Evolutionary conservation across 2,888 invertebrate species (phyloP).

Genomic region (Machimus atricapillus): DNA sequence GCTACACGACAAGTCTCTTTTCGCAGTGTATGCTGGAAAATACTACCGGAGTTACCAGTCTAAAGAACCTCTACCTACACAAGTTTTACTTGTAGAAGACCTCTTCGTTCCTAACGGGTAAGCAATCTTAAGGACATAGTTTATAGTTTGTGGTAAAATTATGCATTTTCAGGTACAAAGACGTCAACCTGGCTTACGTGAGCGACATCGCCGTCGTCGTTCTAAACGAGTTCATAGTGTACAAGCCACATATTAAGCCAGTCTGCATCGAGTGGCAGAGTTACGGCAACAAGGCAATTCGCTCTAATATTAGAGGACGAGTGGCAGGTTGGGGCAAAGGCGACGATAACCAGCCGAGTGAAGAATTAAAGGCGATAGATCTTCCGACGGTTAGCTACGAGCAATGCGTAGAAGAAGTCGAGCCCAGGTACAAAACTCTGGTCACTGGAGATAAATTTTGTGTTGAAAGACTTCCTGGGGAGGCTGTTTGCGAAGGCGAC

Average conservation of each 20-base stretch:
- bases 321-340: slow-evolving; percentile 51
- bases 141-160: background rate
- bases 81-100: slow-evolving; percentile 46
- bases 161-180: slow-evolving; percentile 45
- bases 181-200: slow-evolving; percentile 50
- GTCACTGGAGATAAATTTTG: slow-evolving; percentile 53
- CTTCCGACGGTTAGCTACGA: slow-evolving; percentile 47
- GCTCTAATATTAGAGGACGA: slow-evolving; percentile 40
- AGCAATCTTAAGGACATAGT: background rate
- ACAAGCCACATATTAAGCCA: slow-evolving; percentile 56
- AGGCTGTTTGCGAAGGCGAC: slow-evolving; percentile 48
- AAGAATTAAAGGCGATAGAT: slow-evolving; percentile 46
- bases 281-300: slow-evolving; percentile 41
- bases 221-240: slow-evolving; percentile 52
- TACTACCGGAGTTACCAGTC: slow-evolving; percentile 39
- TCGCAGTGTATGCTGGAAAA: slow-evolving; percentile 49
- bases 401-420: slow-evolving; percentile 47
- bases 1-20: background rate
- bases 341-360: slow-evolving; percentile 41
- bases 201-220: slow-evolving; percentile 58
- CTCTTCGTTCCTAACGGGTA: slow-evolving; percentile 45
- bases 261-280: slow-evolving; percentile 56
- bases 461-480: slow-evolving; percentile 49
- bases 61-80: slow-evolving; percentile 41
- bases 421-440: slow-evolving; percentile 46